These are phyloP conservation scores for Cenopis cana DNA, from an alignment of 2,888 invertebrate genomes.

Conservation along the genomic window DNA sequence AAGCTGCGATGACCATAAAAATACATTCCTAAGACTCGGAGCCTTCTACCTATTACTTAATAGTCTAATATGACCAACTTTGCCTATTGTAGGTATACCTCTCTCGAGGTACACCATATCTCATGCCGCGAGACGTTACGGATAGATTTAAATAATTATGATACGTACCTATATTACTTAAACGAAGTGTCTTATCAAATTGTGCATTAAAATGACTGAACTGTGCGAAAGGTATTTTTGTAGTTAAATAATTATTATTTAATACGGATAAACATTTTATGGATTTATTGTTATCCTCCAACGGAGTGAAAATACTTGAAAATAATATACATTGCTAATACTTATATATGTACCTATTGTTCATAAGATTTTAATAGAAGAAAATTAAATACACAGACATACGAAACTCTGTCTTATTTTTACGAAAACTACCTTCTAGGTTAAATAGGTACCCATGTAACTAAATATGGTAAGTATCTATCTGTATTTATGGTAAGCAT, in stretches of 20 bases:
- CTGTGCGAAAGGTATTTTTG: conserved; percentile 77
- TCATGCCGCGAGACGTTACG: conserved; percentile 3
- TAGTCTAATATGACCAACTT: not conserved
- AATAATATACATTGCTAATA: conserved; percentile 47
- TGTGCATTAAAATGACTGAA: conserved; percentile 62
- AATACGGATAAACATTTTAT: conserved; percentile 47
- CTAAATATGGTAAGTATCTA: not conserved
- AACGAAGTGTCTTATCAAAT: conserved; percentile 41
- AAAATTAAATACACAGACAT: conserved; percentile 28
- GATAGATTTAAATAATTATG: conserved; percentile 20
- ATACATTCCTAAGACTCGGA: not conserved
- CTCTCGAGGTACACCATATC: not conserved
- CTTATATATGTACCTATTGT: conserved; percentile 36
- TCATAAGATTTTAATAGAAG: conserved; percentile 43
- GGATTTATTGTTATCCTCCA: conserved; percentile 65
- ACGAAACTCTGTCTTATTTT: conserved; percentile 19
- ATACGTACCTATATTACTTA: conserved; percentile 11
- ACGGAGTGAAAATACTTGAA: conserved; percentile 60
- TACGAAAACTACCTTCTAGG: not conserved
- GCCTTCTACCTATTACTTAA: not conserved
- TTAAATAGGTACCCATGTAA: too few relatives aligned
- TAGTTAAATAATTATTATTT: conserved; percentile 50
- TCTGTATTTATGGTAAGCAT: too few relatives aligned
- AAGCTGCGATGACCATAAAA: conserved; percentile 75
- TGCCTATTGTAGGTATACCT: not conserved